phyloP scores from a whole-genome alignment of 2,797 vertebrate genomes.

The Taenioides sp. region DNA sequence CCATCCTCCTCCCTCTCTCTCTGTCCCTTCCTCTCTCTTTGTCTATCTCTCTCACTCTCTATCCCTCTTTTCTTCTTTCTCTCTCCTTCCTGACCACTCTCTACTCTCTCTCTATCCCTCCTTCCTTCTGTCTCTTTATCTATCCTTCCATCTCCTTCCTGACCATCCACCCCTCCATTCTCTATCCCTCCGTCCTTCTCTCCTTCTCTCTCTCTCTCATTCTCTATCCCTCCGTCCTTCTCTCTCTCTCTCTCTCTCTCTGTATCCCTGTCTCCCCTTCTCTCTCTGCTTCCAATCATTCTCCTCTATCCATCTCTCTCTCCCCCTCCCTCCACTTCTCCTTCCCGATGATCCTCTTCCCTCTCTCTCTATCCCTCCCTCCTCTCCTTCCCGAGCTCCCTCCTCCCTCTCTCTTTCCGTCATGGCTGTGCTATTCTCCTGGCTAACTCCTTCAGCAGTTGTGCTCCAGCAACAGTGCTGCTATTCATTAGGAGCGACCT shows the following conservation, averaged over 20 bases:
- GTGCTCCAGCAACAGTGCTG: slow-evolving; percentile 65
- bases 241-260: slow-evolving; percentile 25
- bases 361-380: slow-evolving; percentile 15
- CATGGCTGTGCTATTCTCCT: slow-evolving; percentile 59
- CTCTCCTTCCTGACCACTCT: too few species aligned
- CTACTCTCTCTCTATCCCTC: too few species aligned
- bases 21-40: too few species aligned
- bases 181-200: neutral
- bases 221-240: too few species aligned
- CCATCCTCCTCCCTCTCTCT: slow-evolving; percentile 18
- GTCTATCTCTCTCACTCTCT: slow-evolving; percentile 12
- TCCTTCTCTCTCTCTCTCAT: slow-evolving; percentile 29
- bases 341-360: slow-evolving; percentile 9
- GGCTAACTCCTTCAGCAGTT: slow-evolving; percentile 56
- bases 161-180: too few species aligned
- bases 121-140: slow-evolving; percentile 20
- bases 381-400: neutral
- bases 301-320: slow-evolving; percentile 23
- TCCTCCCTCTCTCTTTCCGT: slow-evolving; percentile 41
- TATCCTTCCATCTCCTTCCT: too few species aligned
- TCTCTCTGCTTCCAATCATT: neutral
- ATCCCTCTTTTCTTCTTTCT: too few species aligned
- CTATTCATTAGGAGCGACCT: slow-evolving; percentile 72
- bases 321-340: too few species aligned
- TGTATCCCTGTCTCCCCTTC: too few species aligned